These are phyloP conservation scores for Tachina fera DNA, from an alignment of 2,888 invertebrate species.

Conservation along the genomic window DNA sequence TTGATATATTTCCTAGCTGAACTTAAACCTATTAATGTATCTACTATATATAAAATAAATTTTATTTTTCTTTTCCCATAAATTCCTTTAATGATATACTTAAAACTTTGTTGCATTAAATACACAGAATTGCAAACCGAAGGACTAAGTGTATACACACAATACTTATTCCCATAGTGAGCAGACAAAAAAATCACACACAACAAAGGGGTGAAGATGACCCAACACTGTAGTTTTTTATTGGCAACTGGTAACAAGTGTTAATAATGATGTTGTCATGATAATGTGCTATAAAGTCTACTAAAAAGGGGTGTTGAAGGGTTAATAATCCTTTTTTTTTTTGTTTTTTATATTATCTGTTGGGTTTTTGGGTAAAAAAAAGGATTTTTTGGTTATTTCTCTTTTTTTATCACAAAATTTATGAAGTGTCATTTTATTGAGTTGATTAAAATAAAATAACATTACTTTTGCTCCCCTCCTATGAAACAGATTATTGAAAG, in stretches of 20 bases:
- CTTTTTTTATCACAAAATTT: slow-evolving; percentile 55
- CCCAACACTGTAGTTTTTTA: slow-evolving; percentile 16
- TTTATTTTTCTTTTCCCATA: no score
- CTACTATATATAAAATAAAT: no score
- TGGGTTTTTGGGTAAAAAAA: slow-evolving; percentile 50
- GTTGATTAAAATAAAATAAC: slow-evolving; percentile 64
- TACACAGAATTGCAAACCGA: not conserved
- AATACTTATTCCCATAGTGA: not conserved
- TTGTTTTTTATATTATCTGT: slow-evolving; percentile 9
- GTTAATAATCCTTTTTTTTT: slow-evolving; percentile 56
- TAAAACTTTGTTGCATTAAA: no score
- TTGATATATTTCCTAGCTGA: no score
- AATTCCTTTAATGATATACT: no score
- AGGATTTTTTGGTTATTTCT: slow-evolving; percentile 53
- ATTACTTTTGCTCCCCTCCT: not conserved
- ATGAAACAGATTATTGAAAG: not conserved
- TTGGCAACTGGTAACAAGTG: slow-evolving; percentile 68
- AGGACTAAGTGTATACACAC: not conserved
- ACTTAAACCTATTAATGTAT: no score
- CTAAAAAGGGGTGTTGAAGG: slow-evolving; percentile 67
- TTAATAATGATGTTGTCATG: slow-evolving; percentile 70
- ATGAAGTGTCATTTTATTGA: slow-evolving; percentile 60
- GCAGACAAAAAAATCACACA: slow-evolving; percentile 16
- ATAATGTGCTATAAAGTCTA: slow-evolving; percentile 52
- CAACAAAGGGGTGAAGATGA: slow-evolving; percentile 56